Evolutionary conservation across 2,113 vertebrate species (phyloP), one percentile per base, ranked within the genome.

Genomic region (Xiphophorus couchianus): DNA sequence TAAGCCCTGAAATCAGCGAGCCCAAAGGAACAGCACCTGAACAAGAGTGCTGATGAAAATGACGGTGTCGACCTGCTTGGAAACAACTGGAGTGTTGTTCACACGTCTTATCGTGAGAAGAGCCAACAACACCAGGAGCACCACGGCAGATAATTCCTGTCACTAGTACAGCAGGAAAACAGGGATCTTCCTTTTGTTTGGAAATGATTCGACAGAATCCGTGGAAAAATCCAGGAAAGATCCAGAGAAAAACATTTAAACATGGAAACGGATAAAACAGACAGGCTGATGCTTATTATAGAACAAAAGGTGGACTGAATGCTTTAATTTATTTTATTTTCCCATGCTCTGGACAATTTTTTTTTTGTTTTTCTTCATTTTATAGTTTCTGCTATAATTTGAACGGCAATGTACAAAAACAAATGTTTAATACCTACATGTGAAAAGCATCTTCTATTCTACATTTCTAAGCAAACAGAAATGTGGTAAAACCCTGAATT

Each of bases 31-130:
- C 81, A 62, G 68, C 71, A 90, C 83, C 90, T 90, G 86, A 91
- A 92, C 91, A 92, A 92, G 89, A 81, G 87, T 19, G 81, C 78
- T 92, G 89, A 92, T 92, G 91, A 89, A 91, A 86, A 91, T 81
- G 85, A 91, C 74, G 73, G 77, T 70, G 86, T 73, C 72, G 48
- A 63, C 76, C 83, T 14, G 73, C 88, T 73, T 37, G 81, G 78
- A 82, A 79, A 89, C 86, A 85, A 88, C 64, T 80, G 65, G 75
- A 84, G 84, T 79, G 84, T 74, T 82, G 86, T 86, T 86, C 84
- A 76, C 84, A 29, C 33, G 11, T 82, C 84, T 84, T 74, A 28
- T 63, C 77, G 73, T 62, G 69, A 74, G 85, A 82, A 79, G 83
- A 78, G 73, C 75, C 83, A 77, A 80, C 81, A 72, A 78, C 82